A percentile compares a stretch with the other conserved stretches of the same genome.
These are phyloP conservation scores for Limulus polyphemus DNA, from an alignment of 2,888 invertebrate species.

Conservation along the genomic window DNA sequence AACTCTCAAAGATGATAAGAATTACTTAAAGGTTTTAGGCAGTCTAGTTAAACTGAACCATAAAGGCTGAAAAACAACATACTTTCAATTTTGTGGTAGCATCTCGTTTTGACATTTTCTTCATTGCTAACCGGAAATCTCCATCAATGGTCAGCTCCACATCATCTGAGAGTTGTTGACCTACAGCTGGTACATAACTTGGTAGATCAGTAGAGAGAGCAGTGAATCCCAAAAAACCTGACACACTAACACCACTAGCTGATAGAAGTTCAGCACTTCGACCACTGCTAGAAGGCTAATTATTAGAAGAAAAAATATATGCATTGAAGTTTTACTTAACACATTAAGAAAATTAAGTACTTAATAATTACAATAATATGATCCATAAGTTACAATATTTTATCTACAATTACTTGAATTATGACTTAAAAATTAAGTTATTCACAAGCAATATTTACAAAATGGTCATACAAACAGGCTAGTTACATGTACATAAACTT, in stretches of 20 bases:
- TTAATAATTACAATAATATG: conserved; percentile 3
- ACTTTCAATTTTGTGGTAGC: conserved; percentile 79
- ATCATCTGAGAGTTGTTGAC: conserved; percentile 43
- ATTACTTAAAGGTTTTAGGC: not conserved
- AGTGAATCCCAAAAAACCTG: conserved; percentile 53
- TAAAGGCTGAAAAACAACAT: conserved; percentile 14
- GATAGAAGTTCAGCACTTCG: conserved; percentile 67
- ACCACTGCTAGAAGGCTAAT: conserved; percentile 78
- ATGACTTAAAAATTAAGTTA: conserved; percentile 9
- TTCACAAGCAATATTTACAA: conserved; percentile 11
- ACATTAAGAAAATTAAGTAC: not conserved
- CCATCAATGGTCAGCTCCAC: conserved; percentile 52
- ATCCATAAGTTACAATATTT: not conserved
- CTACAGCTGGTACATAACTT: conserved; percentile 44
- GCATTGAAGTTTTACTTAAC: too few relatives aligned
- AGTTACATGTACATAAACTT: not conserved
- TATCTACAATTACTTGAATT: conserved; percentile 6
- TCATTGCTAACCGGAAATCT: conserved; percentile 62
- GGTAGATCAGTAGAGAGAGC: conserved; percentile 44
- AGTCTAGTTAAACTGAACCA: not conserved
- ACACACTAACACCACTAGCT: conserved; percentile 39
- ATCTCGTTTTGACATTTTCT: conserved; percentile 82
- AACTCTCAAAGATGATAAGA: not conserved
- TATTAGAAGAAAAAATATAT: conserved; percentile 25
- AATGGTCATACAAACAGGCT: not conserved